These are phyloP conservation scores for Dromas ardeola DNA, from an alignment of 2,113 vertebrate genomes.

Conservation along the genomic window DNA sequence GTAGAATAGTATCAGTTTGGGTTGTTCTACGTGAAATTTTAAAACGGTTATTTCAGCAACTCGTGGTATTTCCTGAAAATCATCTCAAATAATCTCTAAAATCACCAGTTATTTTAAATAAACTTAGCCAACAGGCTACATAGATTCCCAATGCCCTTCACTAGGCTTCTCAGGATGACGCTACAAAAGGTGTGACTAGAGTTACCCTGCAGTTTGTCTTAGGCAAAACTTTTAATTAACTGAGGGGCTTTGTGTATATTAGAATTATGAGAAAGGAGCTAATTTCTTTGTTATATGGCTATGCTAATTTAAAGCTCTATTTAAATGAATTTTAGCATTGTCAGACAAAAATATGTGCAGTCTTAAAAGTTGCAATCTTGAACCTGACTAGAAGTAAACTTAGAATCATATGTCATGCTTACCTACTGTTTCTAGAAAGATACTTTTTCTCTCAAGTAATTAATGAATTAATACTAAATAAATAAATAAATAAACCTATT, in stretches of 20 bases:
- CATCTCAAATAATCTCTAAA: background rate
- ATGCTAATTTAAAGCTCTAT: background rate
- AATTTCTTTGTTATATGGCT: background rate
- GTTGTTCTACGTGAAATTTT: background rate
- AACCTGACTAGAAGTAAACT: background rate
- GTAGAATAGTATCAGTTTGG: background rate
- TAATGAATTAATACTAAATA: background rate
- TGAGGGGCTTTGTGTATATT: background rate
- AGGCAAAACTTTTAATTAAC: background rate
- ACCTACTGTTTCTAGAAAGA: background rate
- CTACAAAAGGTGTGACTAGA: background rate
- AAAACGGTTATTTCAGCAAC: background rate
- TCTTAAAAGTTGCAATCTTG: background rate
- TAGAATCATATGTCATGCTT: background rate
- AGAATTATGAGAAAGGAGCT: background rate
- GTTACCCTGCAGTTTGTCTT: background rate
- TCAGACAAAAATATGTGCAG: background rate
- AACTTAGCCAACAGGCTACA: background rate
- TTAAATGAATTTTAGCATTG: background rate
- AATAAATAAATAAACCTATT: background rate
- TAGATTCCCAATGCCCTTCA: background rate
- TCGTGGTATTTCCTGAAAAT: background rate
- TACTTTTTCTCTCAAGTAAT: background rate
- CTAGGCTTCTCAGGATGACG: background rate
- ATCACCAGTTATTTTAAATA: background rate